Conservation (phyloP, 2,888 invertebrate species). For the Antheraea yamamai region DNA sequence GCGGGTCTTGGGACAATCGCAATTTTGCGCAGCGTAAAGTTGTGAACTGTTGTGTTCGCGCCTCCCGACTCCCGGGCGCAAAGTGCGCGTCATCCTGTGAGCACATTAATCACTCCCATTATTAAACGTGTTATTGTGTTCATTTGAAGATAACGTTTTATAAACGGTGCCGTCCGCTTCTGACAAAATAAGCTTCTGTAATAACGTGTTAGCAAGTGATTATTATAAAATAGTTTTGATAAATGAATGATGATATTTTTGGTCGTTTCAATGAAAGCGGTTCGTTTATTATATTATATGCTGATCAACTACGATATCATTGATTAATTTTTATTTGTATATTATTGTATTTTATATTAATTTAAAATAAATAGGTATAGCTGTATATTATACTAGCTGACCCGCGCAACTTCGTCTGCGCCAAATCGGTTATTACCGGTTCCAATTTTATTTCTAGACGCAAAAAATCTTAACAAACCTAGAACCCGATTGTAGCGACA, state of each 20-base stretch:
- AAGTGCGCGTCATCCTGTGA: slow-evolving; percentile 79
- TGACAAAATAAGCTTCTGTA: slow-evolving; percentile 79
- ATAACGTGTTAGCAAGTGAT: slow-evolving; percentile 74
- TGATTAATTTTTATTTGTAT: neutral
- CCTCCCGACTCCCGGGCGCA: slow-evolving; percentile 64
- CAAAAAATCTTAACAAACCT: too few relatives aligned
- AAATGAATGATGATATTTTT: slow-evolving; percentile 50
- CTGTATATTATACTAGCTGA: too few relatives aligned
- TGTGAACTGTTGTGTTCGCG: slow-evolving; percentile 62
- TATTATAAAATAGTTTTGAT: slow-evolving; percentile 63
- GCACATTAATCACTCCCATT: slow-evolving; percentile 80
- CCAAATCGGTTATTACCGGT: too few relatives aligned
- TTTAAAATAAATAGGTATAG: too few relatives aligned
- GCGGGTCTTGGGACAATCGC: slow-evolving; percentile 34
- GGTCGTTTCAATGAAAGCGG: slow-evolving; percentile 19
- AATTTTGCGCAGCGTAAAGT: slow-evolving; percentile 19
- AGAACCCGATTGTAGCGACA: too few relatives aligned
- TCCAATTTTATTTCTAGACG: too few relatives aligned
- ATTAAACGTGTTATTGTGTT: slow-evolving; percentile 81
- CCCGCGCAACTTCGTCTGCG: too few relatives aligned
- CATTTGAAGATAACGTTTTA: slow-evolving; percentile 80
- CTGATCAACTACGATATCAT: neutral
- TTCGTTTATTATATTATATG: neutral
- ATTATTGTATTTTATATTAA: too few relatives aligned
- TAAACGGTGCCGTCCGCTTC: slow-evolving; percentile 80